Base-by-base conservation (phyloP, 1,140 invertebrate genomes). In the Eubasilissa regina region DNA sequence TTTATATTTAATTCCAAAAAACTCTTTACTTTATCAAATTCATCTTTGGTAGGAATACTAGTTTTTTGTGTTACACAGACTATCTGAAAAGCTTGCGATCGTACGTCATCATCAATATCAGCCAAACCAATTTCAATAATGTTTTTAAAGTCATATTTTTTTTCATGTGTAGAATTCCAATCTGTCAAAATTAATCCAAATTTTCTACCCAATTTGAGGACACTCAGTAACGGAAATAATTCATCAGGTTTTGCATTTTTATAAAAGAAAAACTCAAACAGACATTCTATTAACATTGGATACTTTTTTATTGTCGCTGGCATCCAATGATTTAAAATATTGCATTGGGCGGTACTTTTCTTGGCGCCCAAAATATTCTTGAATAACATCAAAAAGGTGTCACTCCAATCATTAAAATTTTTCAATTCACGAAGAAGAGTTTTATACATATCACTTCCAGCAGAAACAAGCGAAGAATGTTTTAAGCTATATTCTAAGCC, bases 301-400 rank as follows among this genome's bases (percentile, higher is more conserved):
- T 86, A 89, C 79, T 84, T 87, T 78, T 89, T 89, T 0, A 89
- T 80, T 19, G 89, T 88, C 48, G 82, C 83, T 12, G 87, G 79
- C 75, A 86, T 85, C 89, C 88, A 89, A 76, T 89, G 87, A 66
- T 89, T 89, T 48, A 78, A 83, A 64, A 88, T 85, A 78, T 89
- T 88, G 77, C 86, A 85, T 76, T 87, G 85, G 7, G 86, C 81
- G 78, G 85, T 86, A 45, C 72, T 72, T 56, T 80, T 83, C 21
- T 76, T 17, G 6, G 81, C 81, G 70, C 74, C 75, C 13, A 89
- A 75, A 73, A 87, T 80, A 62, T 85, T 62, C 0, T 84, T 76
- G 43, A 88, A 76, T 45, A 73, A 11, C 43, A 78, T 55, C 44
- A 84, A 76, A 83, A 89, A 89, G 77, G 87, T 11, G 21, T 72